Conservation (phyloP, 2,797 vertebrate species). For the Catostomus latipinnis region DNA sequence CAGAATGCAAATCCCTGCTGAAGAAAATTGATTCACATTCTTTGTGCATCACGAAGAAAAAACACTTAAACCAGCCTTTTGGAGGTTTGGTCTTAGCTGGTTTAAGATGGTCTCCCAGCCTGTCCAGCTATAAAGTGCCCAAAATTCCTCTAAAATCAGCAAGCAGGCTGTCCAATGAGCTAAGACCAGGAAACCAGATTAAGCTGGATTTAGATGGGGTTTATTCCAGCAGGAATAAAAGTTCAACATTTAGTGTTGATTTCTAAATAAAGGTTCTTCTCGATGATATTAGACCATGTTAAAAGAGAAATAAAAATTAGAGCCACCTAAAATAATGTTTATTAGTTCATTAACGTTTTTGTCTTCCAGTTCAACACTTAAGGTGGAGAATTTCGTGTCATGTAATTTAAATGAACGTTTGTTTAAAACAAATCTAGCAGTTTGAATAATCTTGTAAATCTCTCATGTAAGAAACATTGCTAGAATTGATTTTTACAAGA, state of each 20-base stretch:
- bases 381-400: constrained; percentile 1
- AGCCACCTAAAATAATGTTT: constrained; percentile 24
- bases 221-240: no score
- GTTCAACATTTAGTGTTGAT: no score
- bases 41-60: no score
- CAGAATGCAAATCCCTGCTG: no score
- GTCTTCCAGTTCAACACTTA: background rate
- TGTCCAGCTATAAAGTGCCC: background rate
- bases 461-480: background rate
- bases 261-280: no score
- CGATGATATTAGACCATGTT: background rate
- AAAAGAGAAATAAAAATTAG: background rate
- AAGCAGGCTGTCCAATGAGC: background rate
- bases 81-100: no score
- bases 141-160: background rate
- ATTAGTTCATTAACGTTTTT: constrained; percentile 27
- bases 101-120: no score
- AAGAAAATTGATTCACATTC: no score
- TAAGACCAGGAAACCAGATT: no score
- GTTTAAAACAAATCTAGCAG: background rate
- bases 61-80: no score
- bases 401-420: constrained; percentile 1
- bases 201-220: no score
- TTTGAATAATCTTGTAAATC: constrained; percentile 22
- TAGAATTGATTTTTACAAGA: constrained; percentile 5